Conservation (phyloP, 2,888 invertebrate genomes). For the Galerucella pusilla region DNA sequence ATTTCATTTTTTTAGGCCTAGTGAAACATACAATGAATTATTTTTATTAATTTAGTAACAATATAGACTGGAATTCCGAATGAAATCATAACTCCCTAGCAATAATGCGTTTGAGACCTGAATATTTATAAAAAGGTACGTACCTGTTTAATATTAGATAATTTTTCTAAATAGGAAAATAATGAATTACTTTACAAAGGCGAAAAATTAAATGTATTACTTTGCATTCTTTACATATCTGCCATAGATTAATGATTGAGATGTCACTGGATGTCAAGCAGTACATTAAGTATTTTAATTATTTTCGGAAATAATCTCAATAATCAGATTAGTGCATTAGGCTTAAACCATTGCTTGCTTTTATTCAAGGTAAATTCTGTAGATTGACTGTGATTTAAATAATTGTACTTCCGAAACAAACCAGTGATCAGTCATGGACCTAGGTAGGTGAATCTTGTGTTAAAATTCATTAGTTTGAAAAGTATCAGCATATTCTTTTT, state of each 20-base stretch:
- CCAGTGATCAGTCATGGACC: background rate
- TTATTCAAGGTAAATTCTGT: background rate
- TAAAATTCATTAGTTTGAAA: too few relatives aligned
- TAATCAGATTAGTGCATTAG: background rate
- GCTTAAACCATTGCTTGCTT: background rate
- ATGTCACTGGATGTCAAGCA: background rate
- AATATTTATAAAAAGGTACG: conserved; percentile 25
- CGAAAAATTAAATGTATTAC: background rate
- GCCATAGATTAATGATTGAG: background rate
- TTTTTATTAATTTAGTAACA: background rate
- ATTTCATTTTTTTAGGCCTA: background rate
- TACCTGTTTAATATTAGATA: conserved; percentile 2
- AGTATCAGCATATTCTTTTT: too few relatives aligned
- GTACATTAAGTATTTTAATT: background rate
- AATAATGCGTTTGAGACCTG: conserved; percentile 23
- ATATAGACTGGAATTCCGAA: conserved; percentile 14
- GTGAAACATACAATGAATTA: conserved; percentile 5
- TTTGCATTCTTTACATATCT: background rate
- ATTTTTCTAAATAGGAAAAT: background rate
- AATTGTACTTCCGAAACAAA: background rate
- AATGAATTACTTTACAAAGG: background rate
- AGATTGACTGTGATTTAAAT: background rate
- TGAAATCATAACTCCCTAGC: background rate
- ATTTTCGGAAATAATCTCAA: background rate
- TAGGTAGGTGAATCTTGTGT: too few relatives aligned